Evolutionary conservation across 1,140 invertebrate species (phyloP), one percentile per base, ranked within the genome.

Genomic region (Zophobas morio): DNA sequence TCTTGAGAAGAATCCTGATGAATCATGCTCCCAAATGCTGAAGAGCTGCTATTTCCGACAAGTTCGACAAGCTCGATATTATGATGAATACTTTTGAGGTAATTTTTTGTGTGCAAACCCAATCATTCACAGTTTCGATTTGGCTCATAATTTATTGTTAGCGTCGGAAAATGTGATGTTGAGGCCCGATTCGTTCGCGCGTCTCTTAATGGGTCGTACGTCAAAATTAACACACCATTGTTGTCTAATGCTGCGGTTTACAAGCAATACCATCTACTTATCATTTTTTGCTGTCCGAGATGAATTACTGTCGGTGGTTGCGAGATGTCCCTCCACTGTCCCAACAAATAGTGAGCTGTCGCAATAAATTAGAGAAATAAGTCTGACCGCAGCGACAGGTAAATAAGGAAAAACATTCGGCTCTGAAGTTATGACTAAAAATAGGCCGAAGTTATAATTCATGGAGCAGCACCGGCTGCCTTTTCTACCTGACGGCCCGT

Each of bases 321-420:
- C 6, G 20, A 56, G 54, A 56, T 1, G 20, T 56, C 47, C 74
- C 60, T 76, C 60, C 20, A 51, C 32, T 70, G 51, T 76, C 35
- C 46, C 63, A 71, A 76, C 54, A 76, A 76, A 76, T 76, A 36
- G 63, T 47, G 34, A 46, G 53, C 75, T 35, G 60, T 70, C 47
- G 63, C 75, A 46, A 76, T 72, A 77, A 77, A 77, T 56, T 71
- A 77, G 32, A 56, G 46, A 47, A 51, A 57, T 77, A 75, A 66
- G 47, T 75, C 40, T 75, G 70, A 75, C 47, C 74, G 37, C 53
- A 53, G 34, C 33, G 51, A 72, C 66, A 77, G 66, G 75, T 77
- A 77, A 77, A 57, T 57, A 49, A 71, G 54, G 49, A 53, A 76
- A 75, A 46, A 36, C 47, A 56, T 76, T 47, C 42, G 20, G 2